Evolutionary conservation across 2,113 vertebrate species (phyloP), one percentile per base, ranked within the genome.

Genomic region (Neodon shergylaensis): DNA sequence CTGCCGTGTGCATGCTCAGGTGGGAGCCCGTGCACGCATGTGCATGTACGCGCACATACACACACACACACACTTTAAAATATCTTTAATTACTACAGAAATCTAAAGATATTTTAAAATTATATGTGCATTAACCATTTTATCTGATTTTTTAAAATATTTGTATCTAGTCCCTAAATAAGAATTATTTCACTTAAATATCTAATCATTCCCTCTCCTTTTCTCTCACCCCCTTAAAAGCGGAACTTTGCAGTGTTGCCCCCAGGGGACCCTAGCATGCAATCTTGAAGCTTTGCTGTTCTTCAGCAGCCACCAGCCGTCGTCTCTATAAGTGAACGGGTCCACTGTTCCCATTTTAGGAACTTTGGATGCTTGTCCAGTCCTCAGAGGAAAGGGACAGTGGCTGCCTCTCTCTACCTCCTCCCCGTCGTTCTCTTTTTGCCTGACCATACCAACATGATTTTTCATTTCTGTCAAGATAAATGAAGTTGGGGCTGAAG

Each of bases 261-360:
- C 94, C 92, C 77, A 96, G 96, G 93, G 96, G 94, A 2, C 95
- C 3, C 65, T 26, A 94, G 33, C 74, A 92, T 24, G 47, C 81
- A 95, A 77, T 44, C 28, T 54, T 78, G 44, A 42, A 39, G 54
- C 0, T 1, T 81, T n/a, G 28, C n/a, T 6, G 1, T 76, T 47
- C 42, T 76, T 76, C 12, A 76, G 8, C 13, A 2, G 12, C 58
- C 49, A 24, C 17, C 24, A 66, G 19, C 47, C 54, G 70, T 39
- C 7, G 42, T 63, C 28, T 91, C 58, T 28, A 17, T 8, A 7
- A 52, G 33, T 39, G 4, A 54, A 54, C 44, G 36, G 26, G 16
- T 33, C 73, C 44, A 4, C 81, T 42, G 77, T 82, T 89, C 44
- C 44, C 7, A 7, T 81, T 49, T 93, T 36, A 83, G 33, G 22